Base-by-base conservation (phyloP, 2,113 vertebrate species). In the Corvus moneduloides region DNA sequence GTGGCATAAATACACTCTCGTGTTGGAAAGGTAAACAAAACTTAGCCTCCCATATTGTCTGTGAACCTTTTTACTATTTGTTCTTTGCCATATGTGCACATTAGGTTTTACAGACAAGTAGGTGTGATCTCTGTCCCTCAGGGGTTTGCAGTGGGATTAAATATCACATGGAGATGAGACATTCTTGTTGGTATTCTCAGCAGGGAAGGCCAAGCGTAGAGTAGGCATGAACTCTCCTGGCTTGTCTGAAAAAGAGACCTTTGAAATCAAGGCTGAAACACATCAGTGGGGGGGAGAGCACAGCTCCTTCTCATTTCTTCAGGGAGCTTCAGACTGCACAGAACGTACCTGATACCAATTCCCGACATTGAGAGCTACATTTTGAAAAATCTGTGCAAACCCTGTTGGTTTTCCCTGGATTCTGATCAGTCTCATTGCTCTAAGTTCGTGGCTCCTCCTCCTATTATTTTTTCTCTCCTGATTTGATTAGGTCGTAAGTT, bases 21-120 rank as follows among this genome's bases (percentile, higher is more conserved):
- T 24, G 49, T n/a, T 19, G 33, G 79, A 61, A 92, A 93, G 62
- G 84, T 78, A 95, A 93, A 89, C 79, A 93, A 78, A 96, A 78
- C n/a, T 86, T 64, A 64, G 73, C 49, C 32, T 78, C 56, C 33
- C 39, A 11, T 68, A 75, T 43, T 84, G 85, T 64, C 88, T 92
- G 86, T 87, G 90, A 96, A 93, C 94, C 72, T 93, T 89, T 96
- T 62, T 89, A 37, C 89, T 94, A 84, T 94, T 95, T 95, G 76
- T 81, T 96, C 83, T 92, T 78, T 89, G 90, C 96, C 96, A 95
- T 96, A 93, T 96, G 93, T 81, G 94, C 94, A 76, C 76, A 64
- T 93, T 89, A 94, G 90, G 56, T 84, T 94, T 93, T 75, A 89
- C 88, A 95, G 93, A 94, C 85, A 94, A 94, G 87, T 44, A 49